A percentile compares a stretch with the other conserved stretches of the same genome.
These are phyloP conservation scores for Megaleporinus macrocephalus DNA, from an alignment of 2,113 vertebrate genomes.

Conservation along the genomic window DNA sequence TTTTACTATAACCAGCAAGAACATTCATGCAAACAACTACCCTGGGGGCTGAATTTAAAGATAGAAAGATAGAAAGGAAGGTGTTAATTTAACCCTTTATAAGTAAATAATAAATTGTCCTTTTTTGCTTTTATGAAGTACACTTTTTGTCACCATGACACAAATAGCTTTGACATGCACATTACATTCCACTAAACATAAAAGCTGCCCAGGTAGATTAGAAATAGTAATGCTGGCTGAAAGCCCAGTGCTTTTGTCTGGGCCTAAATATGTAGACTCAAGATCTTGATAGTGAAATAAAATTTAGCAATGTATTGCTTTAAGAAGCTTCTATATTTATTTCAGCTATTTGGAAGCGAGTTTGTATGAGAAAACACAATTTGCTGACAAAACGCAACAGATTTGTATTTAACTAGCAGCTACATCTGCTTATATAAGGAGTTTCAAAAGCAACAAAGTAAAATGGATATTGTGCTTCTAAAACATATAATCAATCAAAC, in stretches of 20 bases:
- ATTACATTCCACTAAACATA: no score
- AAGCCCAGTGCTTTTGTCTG: not conserved
- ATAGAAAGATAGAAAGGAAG: no score
- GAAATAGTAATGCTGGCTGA: not conserved
- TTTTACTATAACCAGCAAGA: no score
- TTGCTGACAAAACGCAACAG: not conserved
- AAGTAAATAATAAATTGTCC: no score
- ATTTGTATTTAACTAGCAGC: not conserved
- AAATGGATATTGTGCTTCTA: not conserved
- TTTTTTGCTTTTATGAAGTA: no score
- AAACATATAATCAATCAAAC: not conserved
- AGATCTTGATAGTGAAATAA: constrained; percentile 3
- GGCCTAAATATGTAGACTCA: not conserved
- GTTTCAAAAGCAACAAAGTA: not conserved
- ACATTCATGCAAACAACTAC: no score
- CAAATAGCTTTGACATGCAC: no score
- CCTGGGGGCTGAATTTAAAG: no score
- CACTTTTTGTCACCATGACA: no score
- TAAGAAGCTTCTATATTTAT: not conserved
- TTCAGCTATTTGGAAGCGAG: not conserved
- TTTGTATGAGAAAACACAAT: not conserved
- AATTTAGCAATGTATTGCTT: not conserved
- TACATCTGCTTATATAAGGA: not conserved
- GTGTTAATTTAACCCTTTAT: no score
- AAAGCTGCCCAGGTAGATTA: constrained; percentile 6